A percentile compares a stretch with the other conserved stretches of the same genome.
phyloP scores from a whole-genome alignment of 2,113 vertebrate species.

The Protomyctophum bolini region DNA sequence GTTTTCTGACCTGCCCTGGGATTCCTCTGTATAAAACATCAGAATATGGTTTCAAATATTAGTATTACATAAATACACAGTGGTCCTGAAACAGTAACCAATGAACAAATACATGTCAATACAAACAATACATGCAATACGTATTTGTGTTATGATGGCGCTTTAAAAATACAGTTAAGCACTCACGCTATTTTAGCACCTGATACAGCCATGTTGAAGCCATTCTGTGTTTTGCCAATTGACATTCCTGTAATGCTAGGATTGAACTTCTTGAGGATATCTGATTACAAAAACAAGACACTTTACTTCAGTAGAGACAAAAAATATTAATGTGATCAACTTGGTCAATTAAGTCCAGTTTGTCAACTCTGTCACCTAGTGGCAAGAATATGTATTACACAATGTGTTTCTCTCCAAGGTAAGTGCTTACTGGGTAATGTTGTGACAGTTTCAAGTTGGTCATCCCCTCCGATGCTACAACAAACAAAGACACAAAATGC shows the following conservation, averaged over 20 bases:
- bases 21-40: constrained; percentile 77
- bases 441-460: constrained; percentile 82
- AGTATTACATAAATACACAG: neutral
- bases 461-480: constrained; percentile 88
- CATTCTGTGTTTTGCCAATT: constrained; percentile 70
- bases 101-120: neutral
- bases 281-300: constrained; percentile 62
- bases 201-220: constrained; percentile 84
- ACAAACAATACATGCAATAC: neutral
- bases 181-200: constrained; percentile 85
- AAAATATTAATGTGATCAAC: neutral
- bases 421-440: constrained; percentile 89
- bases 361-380: constrained; percentile 46
- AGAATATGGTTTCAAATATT: constrained; percentile 8
- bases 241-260: constrained; percentile 85
- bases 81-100: neutral
- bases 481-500: constrained; percentile 4
- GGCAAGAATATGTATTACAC: constrained; percentile 11
- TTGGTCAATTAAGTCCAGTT: neutral
- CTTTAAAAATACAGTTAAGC: too few relatives aligned
- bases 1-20: constrained; percentile 77
- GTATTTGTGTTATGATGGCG: neutral
- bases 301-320: constrained; percentile 1
- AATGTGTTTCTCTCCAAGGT: neutral
- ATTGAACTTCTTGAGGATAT: constrained; percentile 93